Conservation (phyloP, 2,797 vertebrate genomes). For the Neopelma chrysocephalum region DNA sequence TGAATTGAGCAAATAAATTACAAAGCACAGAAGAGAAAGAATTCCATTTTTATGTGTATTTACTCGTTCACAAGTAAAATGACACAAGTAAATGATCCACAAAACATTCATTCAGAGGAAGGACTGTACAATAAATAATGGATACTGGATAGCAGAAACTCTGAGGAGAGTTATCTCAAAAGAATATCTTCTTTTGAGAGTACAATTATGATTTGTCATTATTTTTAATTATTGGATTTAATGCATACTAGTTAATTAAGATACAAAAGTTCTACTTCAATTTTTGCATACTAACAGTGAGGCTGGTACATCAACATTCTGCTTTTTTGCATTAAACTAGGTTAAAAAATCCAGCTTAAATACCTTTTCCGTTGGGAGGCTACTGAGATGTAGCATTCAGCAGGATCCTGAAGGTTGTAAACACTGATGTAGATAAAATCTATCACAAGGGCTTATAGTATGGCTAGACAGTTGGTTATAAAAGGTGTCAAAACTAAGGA, state of each 20-base stretch:
- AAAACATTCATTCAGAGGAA: neutral
- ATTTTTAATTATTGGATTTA: neutral
- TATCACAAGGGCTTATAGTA: neutral
- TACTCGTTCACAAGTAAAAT: neutral
- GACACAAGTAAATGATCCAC: neutral
- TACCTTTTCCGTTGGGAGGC: neutral
- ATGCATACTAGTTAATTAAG: neutral
- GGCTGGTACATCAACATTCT: neutral
- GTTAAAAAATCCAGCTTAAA: neutral
- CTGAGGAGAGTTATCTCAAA: neutral
- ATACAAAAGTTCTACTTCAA: neutral
- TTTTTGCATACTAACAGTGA: neutral
- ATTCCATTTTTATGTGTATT: neutral
- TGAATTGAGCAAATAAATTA: neutral
- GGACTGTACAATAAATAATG: neutral
- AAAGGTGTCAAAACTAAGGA: neutral
- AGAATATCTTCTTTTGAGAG: neutral
- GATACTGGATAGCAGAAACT: neutral
- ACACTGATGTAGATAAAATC: neutral
- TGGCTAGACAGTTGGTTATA: neutral
- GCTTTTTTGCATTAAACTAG: neutral
- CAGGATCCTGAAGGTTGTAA: neutral
- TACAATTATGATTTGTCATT: neutral
- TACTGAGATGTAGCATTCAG: neutral
- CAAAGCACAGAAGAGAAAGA: neutral